Base-by-base conservation (phyloP, 2,888 invertebrate species). In the Tenthredo notha region DNA sequence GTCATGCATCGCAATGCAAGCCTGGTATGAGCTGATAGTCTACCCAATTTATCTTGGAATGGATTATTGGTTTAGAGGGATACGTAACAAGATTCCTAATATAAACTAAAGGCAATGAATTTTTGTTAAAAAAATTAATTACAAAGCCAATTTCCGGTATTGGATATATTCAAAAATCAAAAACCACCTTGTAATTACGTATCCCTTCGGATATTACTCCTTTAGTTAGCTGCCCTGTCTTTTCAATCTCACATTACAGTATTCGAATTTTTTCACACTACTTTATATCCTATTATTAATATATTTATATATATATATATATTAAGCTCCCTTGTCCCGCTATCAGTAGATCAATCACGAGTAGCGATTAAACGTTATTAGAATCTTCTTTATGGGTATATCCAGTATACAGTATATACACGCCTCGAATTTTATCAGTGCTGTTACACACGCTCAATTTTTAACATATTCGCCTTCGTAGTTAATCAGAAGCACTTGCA, bases 11-110 rank as follows among this genome's bases (percentile, higher is more conserved):
- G 83, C 83, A 67, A 67, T 83, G 83, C 83, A 83, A 83, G 83
- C 83, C 83, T 83, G 83, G 83, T 83, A 83, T 83, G 83, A 83
- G 83, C 83, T 70, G 83, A 83, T 67, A 83, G 83, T 70, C 83
- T 83, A 54, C 70, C 83, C 83, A 83, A 67, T 47, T 67, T 67
- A 67, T 18, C 43, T 83, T 83, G 83, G 83, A 83, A 83, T 83
- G 83, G 83, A 83, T 83, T 83, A 83, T 83, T 83, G 83, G 70
- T 83, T 83, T 83, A 70, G 83, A 80, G 70, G 83, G 83, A 83
- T 83, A 83, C 83, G 83, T 83, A 83, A 83, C 67, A 12, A 50
- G 43, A 50, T n/a, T n/a, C 33, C 33, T 10, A 25, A 15, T 37
- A 3, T 5, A 25, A 21, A 1, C 43, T 15, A 10, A n/a, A 54